These are phyloP conservation scores for Pomacea canaliculata DNA, from an alignment of 2,888 invertebrate genomes.

Conservation along the genomic window DNA sequence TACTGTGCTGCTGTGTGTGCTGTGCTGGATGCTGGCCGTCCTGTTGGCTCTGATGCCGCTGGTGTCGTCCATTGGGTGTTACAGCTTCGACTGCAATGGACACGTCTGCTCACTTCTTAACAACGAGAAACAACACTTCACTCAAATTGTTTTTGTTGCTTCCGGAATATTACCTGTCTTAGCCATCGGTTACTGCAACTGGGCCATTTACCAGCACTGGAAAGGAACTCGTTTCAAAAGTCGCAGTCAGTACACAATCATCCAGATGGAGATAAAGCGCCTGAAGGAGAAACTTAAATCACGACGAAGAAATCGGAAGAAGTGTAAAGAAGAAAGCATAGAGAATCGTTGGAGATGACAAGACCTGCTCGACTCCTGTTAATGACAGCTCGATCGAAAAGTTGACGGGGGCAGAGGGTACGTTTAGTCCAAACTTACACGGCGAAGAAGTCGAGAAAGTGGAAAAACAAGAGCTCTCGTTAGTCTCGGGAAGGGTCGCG, in stretches of 20 bases:
- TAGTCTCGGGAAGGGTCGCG: too few relatives aligned
- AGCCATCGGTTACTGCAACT: constrained; percentile 18
- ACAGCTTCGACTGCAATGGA: constrained; percentile 10
- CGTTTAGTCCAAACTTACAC: too few relatives aligned
- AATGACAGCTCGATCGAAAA: background rate
- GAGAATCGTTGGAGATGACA: background rate
- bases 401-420: background rate
- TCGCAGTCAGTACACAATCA: background rate
- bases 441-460: too few relatives aligned
- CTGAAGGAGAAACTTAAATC: background rate
- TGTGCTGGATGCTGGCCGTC: constrained; percentile 12
- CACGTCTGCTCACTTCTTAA: constrained; percentile 13
- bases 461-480: too few relatives aligned
- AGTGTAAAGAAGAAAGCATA: background rate
- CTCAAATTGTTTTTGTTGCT: background rate
- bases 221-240: constrained; percentile 1
- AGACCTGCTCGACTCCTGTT: background rate
- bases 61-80: background rate
- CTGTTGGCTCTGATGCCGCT: constrained; percentile 1
- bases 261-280: background rate
- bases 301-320: background rate
- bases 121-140: background rate
- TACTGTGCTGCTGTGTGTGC: constrained; percentile 5
- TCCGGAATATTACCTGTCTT: constrained; percentile 5
- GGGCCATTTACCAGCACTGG: constrained; percentile 20